These are phyloP conservation scores for Decapterus maruadsi DNA, from an alignment of 2,797 vertebrate genomes.

Conservation along the genomic window DNA sequence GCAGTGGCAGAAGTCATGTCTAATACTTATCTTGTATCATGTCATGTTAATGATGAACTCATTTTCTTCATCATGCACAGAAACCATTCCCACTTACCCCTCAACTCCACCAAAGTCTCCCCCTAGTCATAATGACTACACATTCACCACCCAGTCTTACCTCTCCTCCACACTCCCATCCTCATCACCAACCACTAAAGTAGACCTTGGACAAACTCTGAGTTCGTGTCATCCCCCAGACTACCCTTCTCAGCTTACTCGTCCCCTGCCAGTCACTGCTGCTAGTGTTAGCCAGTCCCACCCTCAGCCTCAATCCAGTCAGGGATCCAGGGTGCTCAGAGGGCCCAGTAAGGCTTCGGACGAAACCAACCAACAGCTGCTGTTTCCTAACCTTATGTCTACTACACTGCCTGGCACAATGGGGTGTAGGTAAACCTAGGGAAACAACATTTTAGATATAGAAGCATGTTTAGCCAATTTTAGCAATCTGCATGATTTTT, in stretches of 20 bases:
- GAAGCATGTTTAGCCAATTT: neutral
- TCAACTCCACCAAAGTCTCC: conserved; percentile 5
- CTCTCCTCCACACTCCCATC: neutral
- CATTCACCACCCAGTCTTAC: conserved; percentile 11
- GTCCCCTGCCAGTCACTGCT: conserved; percentile 20
- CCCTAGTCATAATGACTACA: neutral
- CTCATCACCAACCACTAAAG: neutral
- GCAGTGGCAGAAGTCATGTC: neutral
- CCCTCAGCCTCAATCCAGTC: conserved; percentile 14
- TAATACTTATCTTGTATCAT: neutral
- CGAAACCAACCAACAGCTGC: conserved; percentile 33
- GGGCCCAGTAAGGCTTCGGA: conserved; percentile 22
- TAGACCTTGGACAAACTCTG: conserved; percentile 16
- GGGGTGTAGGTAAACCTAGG: conserved; percentile 60
- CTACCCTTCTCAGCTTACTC: neutral
- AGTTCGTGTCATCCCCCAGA: conserved; percentile 30
- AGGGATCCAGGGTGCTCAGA: conserved; percentile 14
- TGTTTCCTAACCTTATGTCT: conserved; percentile 12
- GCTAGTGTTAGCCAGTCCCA: conserved; percentile 40
- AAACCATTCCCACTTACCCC: neutral
- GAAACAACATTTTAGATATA: conserved; percentile 14
- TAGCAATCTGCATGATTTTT: neutral
- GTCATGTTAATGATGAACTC: neutral
- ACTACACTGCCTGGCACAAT: conserved; percentile 29
- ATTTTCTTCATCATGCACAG: conserved; percentile 7